Evolutionary conservation across 2,888 invertebrate genomes (phyloP), one percentile per base, ranked within the genome.

Genomic region (Osmoderma eremita): DNA sequence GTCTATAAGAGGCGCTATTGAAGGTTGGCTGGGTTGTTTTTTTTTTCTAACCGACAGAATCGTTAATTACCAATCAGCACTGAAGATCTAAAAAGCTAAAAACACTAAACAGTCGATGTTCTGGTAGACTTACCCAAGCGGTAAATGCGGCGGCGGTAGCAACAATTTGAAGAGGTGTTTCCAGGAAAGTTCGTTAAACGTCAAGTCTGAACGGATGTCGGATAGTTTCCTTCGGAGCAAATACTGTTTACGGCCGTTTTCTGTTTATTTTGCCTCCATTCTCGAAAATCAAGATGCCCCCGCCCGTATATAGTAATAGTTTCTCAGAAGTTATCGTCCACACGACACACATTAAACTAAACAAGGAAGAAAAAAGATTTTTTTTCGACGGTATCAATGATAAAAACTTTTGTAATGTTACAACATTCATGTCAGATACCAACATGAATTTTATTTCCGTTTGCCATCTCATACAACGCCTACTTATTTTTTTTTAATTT

Each of bases 141-240:
- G n/a, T n/a, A n/a, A n/a, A n/a, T n/a, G n/a, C n/a, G n/a, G n/a
- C n/a, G n/a, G n/a, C n/a, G n/a, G n/a, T 12, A n/a, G 42, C 42
- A 48, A 17, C 10, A 30, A 48, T 8, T 48, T 48, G 48, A 48
- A 17, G 24, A 56, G 45, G 24, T 45, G 8, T 61, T 61, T 61
- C 58, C 58, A 61, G 30, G 58, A 61, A 61, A 61, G 58, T 61
- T 45, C 58, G 58, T 61, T 61, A 61, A 61, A 61, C 45, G 45
- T 61, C 58, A 61, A n/a, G 30, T 30, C 10, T 6, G 30, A 61
- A 45, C 58, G 58, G 58, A 61, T 61, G 58, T 61, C 45, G 58
- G 45, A 36, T 61, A 61, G 45, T 45, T 61, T 30, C 45, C 45
- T 45, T 61, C 24, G 58, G 58, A 30, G 17, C 45, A 45, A 30